Base-by-base conservation (phyloP, 2,797 vertebrate genomes). In the Rhodeus uyekii region DNA sequence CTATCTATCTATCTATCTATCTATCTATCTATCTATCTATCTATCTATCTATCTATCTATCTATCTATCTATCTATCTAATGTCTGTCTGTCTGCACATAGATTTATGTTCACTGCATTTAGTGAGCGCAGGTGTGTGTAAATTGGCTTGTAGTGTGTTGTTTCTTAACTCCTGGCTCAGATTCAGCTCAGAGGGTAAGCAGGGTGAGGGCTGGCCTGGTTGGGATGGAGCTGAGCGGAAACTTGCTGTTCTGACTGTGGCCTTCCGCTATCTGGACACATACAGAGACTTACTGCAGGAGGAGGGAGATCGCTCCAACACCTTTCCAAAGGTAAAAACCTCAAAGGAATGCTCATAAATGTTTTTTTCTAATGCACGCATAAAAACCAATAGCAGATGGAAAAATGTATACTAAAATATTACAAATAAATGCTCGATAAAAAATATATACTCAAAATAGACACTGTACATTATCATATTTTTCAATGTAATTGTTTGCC, bases 221-320 rank as follows among this genome's bases (percentile, higher is more conserved):
- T 83, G 90, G 90, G 93, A 92, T 0, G 88, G 78, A 4, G 88
- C 77, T 0, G 91, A 94, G 86, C 94, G 93, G 92, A 99, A 98
- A 90, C 95, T 95, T 88, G 96, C 96, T 0, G 97, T 98, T 65
- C 94, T 99, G 65, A 95, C 92, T 8, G 93, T 97, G 85, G 95
- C 97, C 27, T 96, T 98, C 83, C 93, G 96, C 29, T 98, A 97
- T 90, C 92, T 98, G 90, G 97, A 98, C 85, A 98, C 96, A 2
- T 98, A 97, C 93, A 94, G 97, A 87, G 97, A 98, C 76, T 94
- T 98, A 74, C 93, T 99, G 87, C 97, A 98, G 92, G 97, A 99
- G 92, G 97, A 99, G 87, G 93, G 97, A 77, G 93, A 96, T 90
- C 77, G 96, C 88, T 44, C 95, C 94, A 91, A 95, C 93, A 91